Evolutionary conservation across 2,888 invertebrate genomes (phyloP), one percentile per base, ranked within the genome.

Genomic region (Lypha dubia): DNA sequence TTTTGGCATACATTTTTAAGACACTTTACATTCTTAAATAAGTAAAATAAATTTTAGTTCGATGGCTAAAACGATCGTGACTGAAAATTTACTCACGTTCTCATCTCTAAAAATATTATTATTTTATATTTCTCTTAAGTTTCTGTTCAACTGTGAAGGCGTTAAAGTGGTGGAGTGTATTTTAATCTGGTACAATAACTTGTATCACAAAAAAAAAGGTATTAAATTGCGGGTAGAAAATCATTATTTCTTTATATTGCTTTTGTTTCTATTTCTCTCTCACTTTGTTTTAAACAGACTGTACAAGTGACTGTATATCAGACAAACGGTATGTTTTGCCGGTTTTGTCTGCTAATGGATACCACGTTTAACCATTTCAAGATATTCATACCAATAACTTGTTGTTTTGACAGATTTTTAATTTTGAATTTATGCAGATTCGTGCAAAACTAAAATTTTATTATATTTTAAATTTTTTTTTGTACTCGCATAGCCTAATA

Each of bases 381-480:
- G 80, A 80, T 80, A 80, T 77, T 84, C 68, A 68, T 74, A 65
- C 56, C 71, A 76, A 84, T 80, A 80, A 80, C 73, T 77, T 79
- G 80, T 73, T 84, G 81, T 84, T 84, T 79, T 84, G 84, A 83
- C 84, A 85, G 83, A 74, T 85, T 87, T 86, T 85, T 86, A 85
- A 87, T 84, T 86, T 86, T 77, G 81, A 79, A 85, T 86, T 86
- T 85, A 86, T 86, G 81, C 81, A 85, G 85, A 86, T 86, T 87
- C 83, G 81, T 77, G 81, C 70, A 60, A 81, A 77, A 77, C 71
- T 60, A 73, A 74, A 24, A 77, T 35, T 79, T 83, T 71, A 56
- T 85, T 79, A 41, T 67, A 44, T 13, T 60, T 68, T n/a, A n/a
- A n/a, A n/a, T n/a, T 17, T 63, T 28, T n/a, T 75, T 13, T 74